A percentile compares a stretch with the other conserved stretches of the same genome.
Conservation (phyloP, 2,113 vertebrate genomes). For the Anoura caudifer region DNA sequence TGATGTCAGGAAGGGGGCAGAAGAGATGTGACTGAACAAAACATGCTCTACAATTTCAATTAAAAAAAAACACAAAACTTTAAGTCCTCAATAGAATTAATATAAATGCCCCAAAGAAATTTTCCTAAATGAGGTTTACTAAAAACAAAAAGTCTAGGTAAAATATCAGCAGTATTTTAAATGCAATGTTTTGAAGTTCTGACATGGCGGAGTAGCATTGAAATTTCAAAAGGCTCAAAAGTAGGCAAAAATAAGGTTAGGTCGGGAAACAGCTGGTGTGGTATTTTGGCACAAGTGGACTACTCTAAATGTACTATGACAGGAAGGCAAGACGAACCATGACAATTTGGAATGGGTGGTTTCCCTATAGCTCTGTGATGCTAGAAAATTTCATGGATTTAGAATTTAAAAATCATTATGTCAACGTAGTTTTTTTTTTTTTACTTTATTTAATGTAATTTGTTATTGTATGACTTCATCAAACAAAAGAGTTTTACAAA, state of each 20-base stretch:
- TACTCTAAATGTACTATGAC: background rate
- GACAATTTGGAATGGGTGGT: background rate
- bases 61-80: background rate
- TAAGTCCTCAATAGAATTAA: background rate
- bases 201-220: background rate
- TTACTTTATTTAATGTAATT: background rate
- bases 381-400: background rate
- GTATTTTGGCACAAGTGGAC: background rate
- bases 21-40: constrained; percentile 30
- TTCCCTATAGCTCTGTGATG: background rate
- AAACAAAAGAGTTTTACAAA: background rate
- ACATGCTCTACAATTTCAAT: background rate
- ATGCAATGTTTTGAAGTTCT: background rate
- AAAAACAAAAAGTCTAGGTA: background rate
- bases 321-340: background rate
- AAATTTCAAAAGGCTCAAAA: background rate
- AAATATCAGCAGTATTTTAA: background rate
- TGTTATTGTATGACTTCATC: background rate
- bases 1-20: background rate
- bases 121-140: background rate
- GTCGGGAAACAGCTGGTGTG: background rate
- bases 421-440: background rate
- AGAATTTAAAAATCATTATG: background rate
- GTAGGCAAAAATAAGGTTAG: background rate
- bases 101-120: background rate